Percentiles rank a stretch among this genome's conserved stretches.
phyloP scores from a whole-genome alignment of 2,113 vertebrate species.

The Cricetomys ansorgei region DNA sequence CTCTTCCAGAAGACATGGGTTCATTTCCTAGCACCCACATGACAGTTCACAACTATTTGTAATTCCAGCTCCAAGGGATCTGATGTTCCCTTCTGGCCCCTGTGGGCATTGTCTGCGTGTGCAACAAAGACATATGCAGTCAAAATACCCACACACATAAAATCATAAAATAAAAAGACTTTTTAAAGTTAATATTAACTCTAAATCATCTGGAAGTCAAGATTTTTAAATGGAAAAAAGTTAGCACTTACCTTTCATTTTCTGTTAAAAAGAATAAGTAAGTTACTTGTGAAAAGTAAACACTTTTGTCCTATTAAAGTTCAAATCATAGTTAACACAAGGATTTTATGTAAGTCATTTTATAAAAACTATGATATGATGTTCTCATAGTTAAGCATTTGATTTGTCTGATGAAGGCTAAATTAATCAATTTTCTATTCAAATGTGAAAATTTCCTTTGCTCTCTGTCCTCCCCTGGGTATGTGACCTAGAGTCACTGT shows the following conservation, averaged over 20 bases:
- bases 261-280: neutral
- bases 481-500: neutral
- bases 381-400: neutral
- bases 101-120: neutral
- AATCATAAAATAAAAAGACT: neutral
- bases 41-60: neutral
- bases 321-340: conserved; percentile 26
- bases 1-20: neutral
- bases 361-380: neutral
- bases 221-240: conserved; percentile 28
- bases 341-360: conserved; percentile 10
- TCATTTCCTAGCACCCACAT: neutral
- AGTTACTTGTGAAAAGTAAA: neutral
- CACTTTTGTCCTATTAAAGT: neutral
- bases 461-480: neutral
- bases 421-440: conserved; percentile 38
- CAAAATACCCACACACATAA: neutral
- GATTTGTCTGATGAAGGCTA: neutral
- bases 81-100: neutral
- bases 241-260: neutral
- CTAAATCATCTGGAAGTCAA: neutral
- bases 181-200: conserved; percentile 29
- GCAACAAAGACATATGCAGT: neutral
- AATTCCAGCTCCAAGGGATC: neutral
- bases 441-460: neutral